Evolutionary conservation across 2,113 vertebrate genomes (phyloP).

Genomic region (Sturnus vulgaris): DNA sequence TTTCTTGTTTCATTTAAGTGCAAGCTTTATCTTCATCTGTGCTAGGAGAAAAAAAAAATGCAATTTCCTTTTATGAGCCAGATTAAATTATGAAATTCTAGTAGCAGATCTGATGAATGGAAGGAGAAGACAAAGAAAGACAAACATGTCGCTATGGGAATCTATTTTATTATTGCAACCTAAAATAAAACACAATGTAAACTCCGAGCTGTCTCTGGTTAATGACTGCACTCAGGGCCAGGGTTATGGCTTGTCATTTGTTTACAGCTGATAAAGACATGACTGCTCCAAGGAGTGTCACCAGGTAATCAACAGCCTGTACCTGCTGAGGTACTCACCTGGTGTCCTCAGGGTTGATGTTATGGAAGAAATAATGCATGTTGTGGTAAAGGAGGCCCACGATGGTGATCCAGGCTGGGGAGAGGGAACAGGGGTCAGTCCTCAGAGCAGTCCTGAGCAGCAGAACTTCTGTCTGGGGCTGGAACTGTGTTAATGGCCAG

Average conservation of each 20-base stretch:
- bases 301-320: not conserved
- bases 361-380: slow-evolving; percentile 83
- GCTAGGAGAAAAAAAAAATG: not conserved
- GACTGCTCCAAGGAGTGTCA: not conserved
- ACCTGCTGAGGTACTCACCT: slow-evolving; percentile 73
- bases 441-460: not conserved
- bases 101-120: not conserved
- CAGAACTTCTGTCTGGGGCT: not conserved
- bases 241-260: not conserved
- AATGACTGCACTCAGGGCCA: not conserved
- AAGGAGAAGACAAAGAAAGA: not conserved
- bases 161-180: not conserved
- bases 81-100: slow-evolving; percentile 10
- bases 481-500: slow-evolving; percentile 23
- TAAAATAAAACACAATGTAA: not conserved
- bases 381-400: slow-evolving; percentile 91
- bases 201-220: not conserved
- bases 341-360: slow-evolving; percentile 82
- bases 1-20: not conserved
- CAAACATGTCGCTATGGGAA: not conserved
- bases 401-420: slow-evolving; percentile 85
- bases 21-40: not conserved
- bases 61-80: slow-evolving; percentile 20
- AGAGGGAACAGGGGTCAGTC: not conserved
- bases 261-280: not conserved